Evolutionary conservation across 2,888 invertebrate genomes (phyloP), one percentile per base, ranked within the genome.

Genomic region (Andrena dorsata): DNA sequence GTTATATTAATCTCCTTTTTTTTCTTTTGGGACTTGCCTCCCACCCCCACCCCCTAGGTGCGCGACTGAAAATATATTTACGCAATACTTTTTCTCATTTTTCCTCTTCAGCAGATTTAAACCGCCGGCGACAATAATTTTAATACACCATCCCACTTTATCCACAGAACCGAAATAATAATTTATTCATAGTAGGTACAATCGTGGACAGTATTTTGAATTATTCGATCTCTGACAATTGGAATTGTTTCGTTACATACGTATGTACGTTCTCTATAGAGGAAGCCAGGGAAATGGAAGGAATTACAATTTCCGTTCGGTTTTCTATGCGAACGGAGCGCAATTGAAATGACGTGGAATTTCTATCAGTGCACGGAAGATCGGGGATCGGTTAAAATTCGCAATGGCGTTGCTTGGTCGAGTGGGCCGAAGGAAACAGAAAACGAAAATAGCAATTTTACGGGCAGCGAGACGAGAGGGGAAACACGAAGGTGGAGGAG

Each of bases 371-470:
- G 32, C 10, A 16, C 20, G 30, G 28, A 13, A 58, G 8, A 20
- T 30, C 32, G 71, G 13, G 6, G 23, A 20, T 71, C 32, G 49
- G 30, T 71, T 61, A 61, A 51, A 63, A 68, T 63, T 32, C 53
- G 58, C 41, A 63, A 23, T 72, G 13, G 80, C 8, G 7, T 41
- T 32, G 35, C 2, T 32, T 49, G 58, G 51, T 65, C 26, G 64
- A 6, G 16, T 13, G 30, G 60, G 35, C 35, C 8, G 7, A n/a
- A 28, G 78, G 71, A 80, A 86, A 82, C 77, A 79, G 80, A 87
- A 90, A 90, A 91, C 88, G 87, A 90, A 90, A 91, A 90, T 90
- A 84, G 87, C 87, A 89, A 90, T 91, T 90, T 87, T 85, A 83
- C 84, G 82, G 53, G 79, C 63, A 63, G 77, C 68, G 76, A 82